phyloP scores from a whole-genome alignment of 2,888 invertebrate genomes.

The Amphiduros pacificus region DNA sequence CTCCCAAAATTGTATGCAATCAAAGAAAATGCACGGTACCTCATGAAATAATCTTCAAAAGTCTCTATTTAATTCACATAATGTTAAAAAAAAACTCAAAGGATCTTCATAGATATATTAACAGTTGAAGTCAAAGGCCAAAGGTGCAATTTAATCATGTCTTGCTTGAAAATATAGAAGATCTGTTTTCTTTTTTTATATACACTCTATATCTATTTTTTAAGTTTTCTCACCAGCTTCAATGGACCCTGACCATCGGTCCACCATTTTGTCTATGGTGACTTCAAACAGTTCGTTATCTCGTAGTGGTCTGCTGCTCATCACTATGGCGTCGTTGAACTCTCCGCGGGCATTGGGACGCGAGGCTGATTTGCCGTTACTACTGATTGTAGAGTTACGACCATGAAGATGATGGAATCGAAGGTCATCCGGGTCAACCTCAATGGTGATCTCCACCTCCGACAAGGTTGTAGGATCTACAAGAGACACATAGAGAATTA shows the following conservation, averaged over 20 bases:
- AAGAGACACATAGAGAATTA: too few relatives aligned
- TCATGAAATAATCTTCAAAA: not conserved
- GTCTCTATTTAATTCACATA: not conserved
- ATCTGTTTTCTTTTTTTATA: too few relatives aligned
- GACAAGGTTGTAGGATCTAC: not conserved
- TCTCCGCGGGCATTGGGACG: constrained; percentile 86
- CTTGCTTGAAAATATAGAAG: too few relatives aligned
- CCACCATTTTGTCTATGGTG: constrained; percentile 85
- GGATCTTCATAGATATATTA: too few relatives aligned
- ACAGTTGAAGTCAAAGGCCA: too few relatives aligned
- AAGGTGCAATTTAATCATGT: too few relatives aligned
- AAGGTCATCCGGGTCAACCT: constrained; percentile 63
- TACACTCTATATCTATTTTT: too few relatives aligned
- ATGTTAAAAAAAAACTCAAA: too few relatives aligned
- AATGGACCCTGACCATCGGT: constrained; percentile 89
- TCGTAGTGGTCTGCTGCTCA: constrained; percentile 82
- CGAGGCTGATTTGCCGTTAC: constrained; percentile 81
- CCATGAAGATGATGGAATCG: constrained; percentile 89
- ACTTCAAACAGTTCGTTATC: constrained; percentile 93
- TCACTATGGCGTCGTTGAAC: constrained; percentile 92
- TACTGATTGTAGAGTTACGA: constrained; percentile 81
- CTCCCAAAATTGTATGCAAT: too few relatives aligned
- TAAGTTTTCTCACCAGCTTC: constrained; percentile 86
- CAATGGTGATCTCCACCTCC: constrained; percentile 5
- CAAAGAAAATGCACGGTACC: too few relatives aligned